A percentile compares a stretch with the other conserved stretches of the same genome.
Evolutionary conservation across 2,888 invertebrate species (phyloP).

Genomic region (Chymomyza amoena): DNA sequence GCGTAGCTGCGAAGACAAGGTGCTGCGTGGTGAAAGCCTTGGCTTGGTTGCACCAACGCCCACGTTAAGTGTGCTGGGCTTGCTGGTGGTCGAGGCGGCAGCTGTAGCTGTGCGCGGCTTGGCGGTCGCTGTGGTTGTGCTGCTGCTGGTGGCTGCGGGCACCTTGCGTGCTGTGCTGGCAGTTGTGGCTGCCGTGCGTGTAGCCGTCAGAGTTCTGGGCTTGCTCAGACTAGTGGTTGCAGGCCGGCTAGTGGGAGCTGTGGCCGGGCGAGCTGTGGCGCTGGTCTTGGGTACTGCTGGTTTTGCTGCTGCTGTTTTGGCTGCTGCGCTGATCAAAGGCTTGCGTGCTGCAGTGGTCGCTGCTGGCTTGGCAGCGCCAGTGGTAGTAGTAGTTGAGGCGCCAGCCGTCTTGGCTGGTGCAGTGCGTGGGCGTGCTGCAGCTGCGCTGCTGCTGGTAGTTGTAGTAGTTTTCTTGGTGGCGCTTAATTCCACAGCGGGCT

Average conservation of each 20-base stretch:
- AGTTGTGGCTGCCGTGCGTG: conserved; percentile 36
- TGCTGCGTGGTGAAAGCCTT: conserved; percentile 72
- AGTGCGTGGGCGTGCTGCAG: conserved; percentile 61
- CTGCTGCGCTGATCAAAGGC: conserved; percentile 39
- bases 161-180: conserved; percentile 34
- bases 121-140: conserved; percentile 23
- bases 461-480: conserved; percentile 15
- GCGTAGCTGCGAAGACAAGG: conserved; percentile 71
- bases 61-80: conserved; percentile 37
- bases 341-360: conserved; percentile 44
- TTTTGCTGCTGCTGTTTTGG: conserved; percentile 37
- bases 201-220: conserved; percentile 31
- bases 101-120: conserved; percentile 50
- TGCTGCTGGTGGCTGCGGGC: conserved; percentile 26
- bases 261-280: conserved; percentile 45
- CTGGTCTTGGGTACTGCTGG: conserved; percentile 29
- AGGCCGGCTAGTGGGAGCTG: conserved; percentile 47
- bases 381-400: conserved; percentile 27
- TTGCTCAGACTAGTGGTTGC: conserved; percentile 25
- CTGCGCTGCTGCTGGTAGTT: conserved; percentile 27
- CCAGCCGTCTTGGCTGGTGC: conserved; percentile 44
- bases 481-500: conserved; percentile 3
- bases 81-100: conserved; percentile 29
- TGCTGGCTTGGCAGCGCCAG: conserved; percentile 34
- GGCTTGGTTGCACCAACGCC: conserved; percentile 56